Conservation (phyloP, 1,140 invertebrate species). For the Hermatobates lingyangjiaoensis region DNA sequence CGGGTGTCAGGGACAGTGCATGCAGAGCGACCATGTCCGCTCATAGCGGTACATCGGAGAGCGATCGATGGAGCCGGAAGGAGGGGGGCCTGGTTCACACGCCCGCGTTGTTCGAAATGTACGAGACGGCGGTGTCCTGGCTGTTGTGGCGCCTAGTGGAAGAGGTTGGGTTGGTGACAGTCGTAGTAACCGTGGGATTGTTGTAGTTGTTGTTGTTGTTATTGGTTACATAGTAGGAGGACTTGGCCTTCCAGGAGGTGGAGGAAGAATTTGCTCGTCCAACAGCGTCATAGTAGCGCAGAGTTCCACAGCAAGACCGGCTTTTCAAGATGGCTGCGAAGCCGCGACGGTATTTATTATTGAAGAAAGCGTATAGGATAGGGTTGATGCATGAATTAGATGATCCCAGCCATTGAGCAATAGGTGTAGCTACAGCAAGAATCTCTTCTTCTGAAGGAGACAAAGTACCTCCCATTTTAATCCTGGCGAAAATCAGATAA, state of each 20-base stretch:
- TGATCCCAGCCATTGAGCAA: conserved; percentile 89
- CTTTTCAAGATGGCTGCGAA: conserved; percentile 78
- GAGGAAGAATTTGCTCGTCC: conserved; percentile 57
- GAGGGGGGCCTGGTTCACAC: conserved; percentile 14
- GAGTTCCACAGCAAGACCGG: conserved; percentile 57
- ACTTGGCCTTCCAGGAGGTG: conserved; percentile 56
- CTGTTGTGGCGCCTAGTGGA: conserved; percentile 18
- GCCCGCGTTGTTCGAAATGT: conserved; percentile 22
- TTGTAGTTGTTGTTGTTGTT: conserved; percentile 7
- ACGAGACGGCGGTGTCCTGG: conserved; percentile 22
- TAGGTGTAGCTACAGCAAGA: conserved; percentile 59
- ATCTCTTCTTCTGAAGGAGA: conserved; percentile 56
- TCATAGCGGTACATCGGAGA: no score
- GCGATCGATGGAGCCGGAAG: no score
- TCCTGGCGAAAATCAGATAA: conserved; percentile 71
- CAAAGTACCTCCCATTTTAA: conserved; percentile 56
- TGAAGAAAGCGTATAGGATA: conserved; percentile 92
- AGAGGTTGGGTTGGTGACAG: no score
- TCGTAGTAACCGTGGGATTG: no score
- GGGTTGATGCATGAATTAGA: conserved; percentile 96
- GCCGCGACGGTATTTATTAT: conserved; percentile 85
- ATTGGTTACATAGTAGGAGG: conserved; percentile 52
- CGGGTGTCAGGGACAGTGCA: no score
- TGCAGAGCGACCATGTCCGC: no score
- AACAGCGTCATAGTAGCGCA: conserved; percentile 65